These are phyloP conservation scores for Cinara cedri DNA, from an alignment of 2,888 invertebrate species.

Conservation along the genomic window DNA sequence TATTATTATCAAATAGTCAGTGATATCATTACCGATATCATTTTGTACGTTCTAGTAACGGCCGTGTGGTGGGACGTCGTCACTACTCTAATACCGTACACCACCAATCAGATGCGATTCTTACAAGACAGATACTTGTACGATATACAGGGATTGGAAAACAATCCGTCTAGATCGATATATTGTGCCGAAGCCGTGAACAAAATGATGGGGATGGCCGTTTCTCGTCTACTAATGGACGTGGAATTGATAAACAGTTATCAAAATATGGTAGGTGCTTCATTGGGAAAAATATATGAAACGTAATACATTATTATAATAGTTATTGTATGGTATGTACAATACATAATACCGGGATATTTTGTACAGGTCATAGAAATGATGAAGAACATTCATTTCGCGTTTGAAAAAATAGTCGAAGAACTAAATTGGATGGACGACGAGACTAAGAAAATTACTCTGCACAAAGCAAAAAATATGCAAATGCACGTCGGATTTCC, in stretches of 20 bases:
- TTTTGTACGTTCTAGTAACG: conserved; percentile 61
- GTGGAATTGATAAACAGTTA: conserved; percentile 23
- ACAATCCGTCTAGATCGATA: conserved; percentile 57
- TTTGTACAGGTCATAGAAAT: conserved; percentile 70
- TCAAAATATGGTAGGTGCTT: conserved; percentile 42
- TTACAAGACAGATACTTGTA: conserved; percentile 66
- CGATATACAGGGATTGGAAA: conserved; percentile 49
- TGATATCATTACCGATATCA: too few relatives aligned
- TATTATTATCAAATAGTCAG: too few relatives aligned
- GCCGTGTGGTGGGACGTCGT: conserved; percentile 66
- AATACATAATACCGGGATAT: too few relatives aligned
- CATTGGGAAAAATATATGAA: too few relatives aligned
- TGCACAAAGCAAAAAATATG: conserved; percentile 73
- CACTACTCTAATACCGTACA: conserved; percentile 73
- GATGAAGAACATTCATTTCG: conserved; percentile 75
- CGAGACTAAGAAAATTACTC: conserved; percentile 72
- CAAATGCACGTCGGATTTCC: conserved; percentile 82
- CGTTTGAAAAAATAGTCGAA: conserved; percentile 74
- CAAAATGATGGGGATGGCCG: conserved; percentile 67
- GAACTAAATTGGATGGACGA: conserved; percentile 82
- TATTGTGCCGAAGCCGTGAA: conserved; percentile 74
- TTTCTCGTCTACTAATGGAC: conserved; percentile 57
- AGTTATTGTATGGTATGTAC: background rate
- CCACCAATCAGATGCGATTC: conserved; percentile 70
- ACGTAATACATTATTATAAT: too few relatives aligned